Percentiles rank a stretch among this genome's conserved stretches.
Evolutionary conservation across 2,113 vertebrate species (phyloP).

Genomic region (Phaethon lepturus): DNA sequence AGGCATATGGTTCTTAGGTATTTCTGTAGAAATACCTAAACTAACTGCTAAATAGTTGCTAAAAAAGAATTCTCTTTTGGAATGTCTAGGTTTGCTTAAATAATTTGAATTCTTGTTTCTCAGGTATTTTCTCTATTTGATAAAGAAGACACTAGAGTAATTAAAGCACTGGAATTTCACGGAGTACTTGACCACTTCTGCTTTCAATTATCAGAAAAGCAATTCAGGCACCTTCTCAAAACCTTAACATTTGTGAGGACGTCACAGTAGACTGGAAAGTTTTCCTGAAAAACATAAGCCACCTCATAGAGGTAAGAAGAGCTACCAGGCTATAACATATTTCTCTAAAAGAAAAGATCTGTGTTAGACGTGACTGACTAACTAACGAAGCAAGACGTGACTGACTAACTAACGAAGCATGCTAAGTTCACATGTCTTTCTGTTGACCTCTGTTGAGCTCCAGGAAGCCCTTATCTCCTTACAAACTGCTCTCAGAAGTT

Average conservation of each 20-base stretch:
- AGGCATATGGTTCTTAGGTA: background rate
- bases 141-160: slow-evolving; percentile 58
- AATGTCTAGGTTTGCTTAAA: background rate
- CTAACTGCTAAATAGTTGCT: background rate
- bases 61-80: background rate
- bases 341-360: background rate
- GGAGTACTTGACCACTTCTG: slow-evolving; percentile 77
- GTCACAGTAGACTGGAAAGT: slow-evolving; percentile 71
- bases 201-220: slow-evolving; percentile 66
- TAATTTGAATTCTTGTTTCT: background rate
- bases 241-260: slow-evolving; percentile 56
- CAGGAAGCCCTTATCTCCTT: background rate
- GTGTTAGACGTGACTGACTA: background rate
- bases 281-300: slow-evolving; percentile 73
- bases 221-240: slow-evolving; percentile 76
- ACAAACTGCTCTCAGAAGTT: background rate
- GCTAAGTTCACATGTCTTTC: background rate
- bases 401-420: background rate
- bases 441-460: background rate
- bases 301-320: slow-evolving; percentile 61
- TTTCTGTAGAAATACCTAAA: background rate
- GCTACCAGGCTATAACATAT: background rate
- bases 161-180: slow-evolving; percentile 71
- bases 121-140: slow-evolving; percentile 77
- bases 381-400: background rate